phyloP scores from a whole-genome alignment of 1,140 invertebrate genomes.

The Paralvinella palmiformis region DNA sequence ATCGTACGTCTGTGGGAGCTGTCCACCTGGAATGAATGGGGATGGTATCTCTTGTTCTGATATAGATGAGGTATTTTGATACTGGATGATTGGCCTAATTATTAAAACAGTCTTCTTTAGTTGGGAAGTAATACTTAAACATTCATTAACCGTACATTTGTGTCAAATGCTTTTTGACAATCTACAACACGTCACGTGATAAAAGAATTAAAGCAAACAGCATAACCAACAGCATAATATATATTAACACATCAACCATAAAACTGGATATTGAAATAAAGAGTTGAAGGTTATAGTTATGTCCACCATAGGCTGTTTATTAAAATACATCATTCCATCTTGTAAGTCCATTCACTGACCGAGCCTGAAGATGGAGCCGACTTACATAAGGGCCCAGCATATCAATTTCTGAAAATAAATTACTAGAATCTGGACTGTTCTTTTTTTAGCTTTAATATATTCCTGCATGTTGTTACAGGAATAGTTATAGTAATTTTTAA shows the following conservation, averaged over 20 bases:
- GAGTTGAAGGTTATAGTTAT: no score
- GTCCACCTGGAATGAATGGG: slow-evolving; percentile 78
- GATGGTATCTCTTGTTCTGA: slow-evolving; percentile 58
- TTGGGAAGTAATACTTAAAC: background rate
- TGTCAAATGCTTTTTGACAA: background rate
- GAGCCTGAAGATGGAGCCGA: no score
- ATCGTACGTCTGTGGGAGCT: slow-evolving; percentile 63
- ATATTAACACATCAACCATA: background rate
- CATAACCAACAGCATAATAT: background rate
- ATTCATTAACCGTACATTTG: background rate
- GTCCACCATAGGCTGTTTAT: no score
- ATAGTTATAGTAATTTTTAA: no score
- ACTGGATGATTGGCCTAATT: background rate
- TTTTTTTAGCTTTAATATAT: no score
- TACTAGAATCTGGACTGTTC: no score
- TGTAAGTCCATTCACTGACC: no score
- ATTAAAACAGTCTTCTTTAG: background rate
- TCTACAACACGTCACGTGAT: background rate
- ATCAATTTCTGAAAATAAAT: no score
- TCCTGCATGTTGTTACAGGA: no score
- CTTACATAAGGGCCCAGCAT: no score
- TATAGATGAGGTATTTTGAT: slow-evolving; percentile 33
- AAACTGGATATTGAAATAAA: no score
- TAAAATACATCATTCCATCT: no score
- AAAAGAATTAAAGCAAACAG: background rate